Percentiles rank a stretch among this genome's conserved stretches.
These are phyloP conservation scores for Balaeniceps rex DNA, from an alignment of 2,113 vertebrate genomes.

Conservation along the genomic window DNA sequence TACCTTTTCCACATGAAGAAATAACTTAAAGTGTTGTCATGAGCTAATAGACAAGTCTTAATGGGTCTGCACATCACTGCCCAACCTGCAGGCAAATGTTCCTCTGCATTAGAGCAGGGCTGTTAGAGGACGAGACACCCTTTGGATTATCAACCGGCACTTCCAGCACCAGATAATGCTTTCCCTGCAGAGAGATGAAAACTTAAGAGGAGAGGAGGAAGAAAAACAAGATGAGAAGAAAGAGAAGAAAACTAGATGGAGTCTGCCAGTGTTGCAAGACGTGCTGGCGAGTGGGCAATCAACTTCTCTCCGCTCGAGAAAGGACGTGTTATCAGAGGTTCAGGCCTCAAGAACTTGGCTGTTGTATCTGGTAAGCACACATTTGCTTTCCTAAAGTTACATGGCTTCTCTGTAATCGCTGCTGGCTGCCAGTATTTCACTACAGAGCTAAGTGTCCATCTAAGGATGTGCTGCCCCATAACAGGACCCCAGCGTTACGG, in stretches of 20 bases:
- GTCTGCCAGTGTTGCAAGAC: not conserved
- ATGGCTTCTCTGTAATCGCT: not conserved
- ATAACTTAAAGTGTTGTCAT: not conserved
- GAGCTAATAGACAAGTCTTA: not conserved
- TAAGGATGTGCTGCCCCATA: not conserved
- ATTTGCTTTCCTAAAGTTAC: not conserved
- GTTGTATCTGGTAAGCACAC: not conserved
- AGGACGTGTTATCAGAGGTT: not conserved
- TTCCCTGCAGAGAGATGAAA: not conserved
- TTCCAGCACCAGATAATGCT: not conserved
- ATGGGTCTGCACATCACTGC: not conserved
- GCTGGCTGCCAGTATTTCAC: not conserved
- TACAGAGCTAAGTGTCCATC: not conserved
- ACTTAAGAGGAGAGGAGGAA: not conserved
- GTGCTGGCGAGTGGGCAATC: not conserved
- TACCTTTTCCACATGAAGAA: not conserved
- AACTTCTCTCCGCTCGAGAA: not conserved
- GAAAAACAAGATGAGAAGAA: not conserved
- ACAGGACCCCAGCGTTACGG: accelerated
- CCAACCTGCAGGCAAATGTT: not conserved
- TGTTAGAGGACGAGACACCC: not conserved
- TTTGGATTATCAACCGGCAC: not conserved
- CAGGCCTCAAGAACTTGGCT: not conserved
- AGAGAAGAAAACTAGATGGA: not conserved
- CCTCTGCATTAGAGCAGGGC: not conserved